Base-by-base conservation (phyloP, 2,888 invertebrate genomes). In the Protula sp. region DNA sequence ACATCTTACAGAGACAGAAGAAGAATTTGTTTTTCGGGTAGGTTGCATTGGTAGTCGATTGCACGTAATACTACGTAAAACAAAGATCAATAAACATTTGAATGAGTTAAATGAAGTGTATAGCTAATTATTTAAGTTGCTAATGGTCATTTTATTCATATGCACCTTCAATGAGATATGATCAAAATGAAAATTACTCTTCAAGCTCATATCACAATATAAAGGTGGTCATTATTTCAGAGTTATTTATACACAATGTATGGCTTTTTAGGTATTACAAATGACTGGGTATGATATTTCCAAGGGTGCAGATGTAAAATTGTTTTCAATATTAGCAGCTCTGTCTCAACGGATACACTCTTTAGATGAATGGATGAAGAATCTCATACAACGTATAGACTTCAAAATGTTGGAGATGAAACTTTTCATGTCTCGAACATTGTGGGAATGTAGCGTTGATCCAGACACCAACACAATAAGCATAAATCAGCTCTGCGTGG, bases 371-470 rank as follows among this genome's bases (percentile, higher is more conserved):
- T 77, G 76, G 76, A 75, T 77, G 74, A 74, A 71, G 57, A 73
- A 73, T 54, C 60, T 74, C 31, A 73, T 78, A 57, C 70, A 71
- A 2, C 64, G 68, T 19, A 71, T 77, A 62, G 76, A 77, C 62
- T 75, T 75, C 53, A 69, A 67, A 51, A 70, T 67, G 9, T 24
- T 50, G 5, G 24, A 19, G 22, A 50, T 19, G 14, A 22, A 50
- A 5, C 50, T 50, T 14, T 19, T 50, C 22, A 14, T 19, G 50
- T 50, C 5, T 22, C 19, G 19, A 5, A 22, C 50, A 5, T 5
- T 22, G 22, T 79, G 79, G 79, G 76, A 79, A 64, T 74, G 75
- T 58, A 77, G 74, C 65, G 76, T 78, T 29, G 78, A 78, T 38
- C 62, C 64, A 2, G 72, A 72, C 14, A 74, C 72, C 38, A 76